Percentiles rank a stretch among this genome's conserved stretches.
Evolutionary conservation across 2,113 vertebrate genomes (phyloP).

Genomic region (chimpanzee (Pan troglodytes)): NHGRI_mPanTro3-v2.1_pri NC_086015.1:51586001-51586500

Average conservation of each 20-base stretch:
- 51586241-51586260: not conserved
- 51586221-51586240: not conserved
- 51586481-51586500: not conserved
- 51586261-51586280: not conserved
- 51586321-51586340: not conserved
- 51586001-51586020: not conserved
- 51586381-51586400: not conserved
- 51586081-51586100: conserved; percentile 39
- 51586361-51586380: not conserved
- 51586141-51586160: conserved; percentile 72
- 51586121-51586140: conserved; percentile 57
- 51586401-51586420: not conserved
- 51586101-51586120: conserved; percentile 25
- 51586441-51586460: not conserved
- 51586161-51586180: conserved; percentile 56
- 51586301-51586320: not conserved
- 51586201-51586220: conserved; percentile 30
- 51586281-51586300: not conserved
- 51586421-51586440: not conserved
- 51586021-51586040: not conserved
- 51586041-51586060: not conserved
- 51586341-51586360: not conserved
- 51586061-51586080: not conserved
- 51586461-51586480: not conserved
- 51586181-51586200: conserved; percentile 73